phyloP scores from a whole-genome alignment of 64 coral and sea anemone species.

The Platygyra sinensis region DNA sequence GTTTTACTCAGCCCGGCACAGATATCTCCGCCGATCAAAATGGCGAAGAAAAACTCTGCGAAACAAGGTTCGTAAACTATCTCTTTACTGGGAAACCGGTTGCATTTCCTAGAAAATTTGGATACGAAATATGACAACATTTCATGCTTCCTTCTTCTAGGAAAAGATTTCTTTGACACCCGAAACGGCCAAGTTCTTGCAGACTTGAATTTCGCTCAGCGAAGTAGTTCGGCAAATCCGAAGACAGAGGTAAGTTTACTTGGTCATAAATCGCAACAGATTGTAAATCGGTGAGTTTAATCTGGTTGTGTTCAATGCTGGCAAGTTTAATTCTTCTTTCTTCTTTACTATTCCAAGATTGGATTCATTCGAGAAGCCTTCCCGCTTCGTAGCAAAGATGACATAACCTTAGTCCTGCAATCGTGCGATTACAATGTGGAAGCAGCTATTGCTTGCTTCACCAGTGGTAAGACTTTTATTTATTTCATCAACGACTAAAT shows the following conservation, averaged over 20 bases:
- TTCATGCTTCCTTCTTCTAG: slow-evolving; percentile 45
- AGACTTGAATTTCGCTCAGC: slow-evolving; percentile 53
- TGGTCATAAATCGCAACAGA: slow-evolving; percentile 27
- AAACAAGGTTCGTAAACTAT: slow-evolving; percentile 29
- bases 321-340: slow-evolving; percentile 16
- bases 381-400: slow-evolving; percentile 73
- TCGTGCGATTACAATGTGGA: slow-evolving; percentile 83
- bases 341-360: slow-evolving; percentile 48
- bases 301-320: neutral
- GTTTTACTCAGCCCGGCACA: neutral
- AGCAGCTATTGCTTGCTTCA: slow-evolving; percentile 77
- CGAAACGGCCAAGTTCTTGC: slow-evolving; percentile 66
- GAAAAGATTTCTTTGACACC: slow-evolving; percentile 55
- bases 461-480: slow-evolving; percentile 66
- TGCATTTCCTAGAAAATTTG: slow-evolving; percentile 8
- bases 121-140: neutral
- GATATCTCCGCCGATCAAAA: slow-evolving; percentile 22
- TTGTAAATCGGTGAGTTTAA: slow-evolving; percentile 28
- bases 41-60: slow-evolving; percentile 10
- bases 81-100: neutral
- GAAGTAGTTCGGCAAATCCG: slow-evolving; percentile 37
- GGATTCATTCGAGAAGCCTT: slow-evolving; percentile 81
- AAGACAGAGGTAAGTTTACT: slow-evolving; percentile 76
- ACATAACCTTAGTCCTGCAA: slow-evolving; percentile 85
- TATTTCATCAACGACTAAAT: neutral